Percentiles rank a stretch among this genome's conserved stretches.
Conservation (phyloP, 1,140 invertebrate genomes). For the Drosophila littoralis region DNA sequence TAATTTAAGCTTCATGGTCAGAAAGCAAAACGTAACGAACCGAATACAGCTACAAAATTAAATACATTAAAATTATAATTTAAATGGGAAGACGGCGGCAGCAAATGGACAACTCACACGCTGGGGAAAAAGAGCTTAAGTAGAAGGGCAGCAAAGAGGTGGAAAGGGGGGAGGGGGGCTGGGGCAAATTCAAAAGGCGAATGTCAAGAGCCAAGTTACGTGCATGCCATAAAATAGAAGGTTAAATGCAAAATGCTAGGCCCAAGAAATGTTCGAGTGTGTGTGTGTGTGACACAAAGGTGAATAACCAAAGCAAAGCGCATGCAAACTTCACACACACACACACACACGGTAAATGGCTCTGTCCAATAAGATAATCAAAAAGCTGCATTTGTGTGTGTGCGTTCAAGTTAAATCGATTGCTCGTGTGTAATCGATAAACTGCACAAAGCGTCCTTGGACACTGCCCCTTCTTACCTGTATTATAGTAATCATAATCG, state of each 20-base stretch:
- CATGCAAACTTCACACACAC: conserved; percentile 38
- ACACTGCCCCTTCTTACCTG: conserved; percentile 47
- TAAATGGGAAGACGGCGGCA: conserved; percentile 14
- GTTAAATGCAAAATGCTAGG: conserved; percentile 62
- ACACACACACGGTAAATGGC: conserved; percentile 10
- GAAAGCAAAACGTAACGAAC: conserved; percentile 42
- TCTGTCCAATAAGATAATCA: conserved; percentile 33
- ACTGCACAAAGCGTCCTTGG: conserved; percentile 35
- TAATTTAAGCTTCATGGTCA: conserved; percentile 78
- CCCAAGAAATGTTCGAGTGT: conserved; percentile 5
- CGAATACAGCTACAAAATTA: conserved; percentile 11
- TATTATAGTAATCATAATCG: conserved; percentile 75
- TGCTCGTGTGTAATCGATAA: conserved; percentile 60
- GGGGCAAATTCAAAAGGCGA: conserved; percentile 63
- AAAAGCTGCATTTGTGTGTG: conserved; percentile 20
- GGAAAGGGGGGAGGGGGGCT: neutral
- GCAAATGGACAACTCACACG: conserved; percentile 24
- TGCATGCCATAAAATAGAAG: conserved; percentile 49
- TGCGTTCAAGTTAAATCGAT: conserved; percentile 65
- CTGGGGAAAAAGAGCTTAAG: conserved; percentile 1
- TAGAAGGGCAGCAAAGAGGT: neutral
- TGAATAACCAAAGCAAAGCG: conserved; percentile 68
- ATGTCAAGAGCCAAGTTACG: conserved; percentile 66
- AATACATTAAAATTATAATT: conserved; percentile 35
- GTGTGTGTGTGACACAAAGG: conserved; percentile 49